A percentile compares a stretch with the other conserved stretches of the same genome.
These are phyloP conservation scores for Drosophila auraria DNA, from an alignment of 1,140 invertebrate species.

Conservation along the genomic window DNA sequence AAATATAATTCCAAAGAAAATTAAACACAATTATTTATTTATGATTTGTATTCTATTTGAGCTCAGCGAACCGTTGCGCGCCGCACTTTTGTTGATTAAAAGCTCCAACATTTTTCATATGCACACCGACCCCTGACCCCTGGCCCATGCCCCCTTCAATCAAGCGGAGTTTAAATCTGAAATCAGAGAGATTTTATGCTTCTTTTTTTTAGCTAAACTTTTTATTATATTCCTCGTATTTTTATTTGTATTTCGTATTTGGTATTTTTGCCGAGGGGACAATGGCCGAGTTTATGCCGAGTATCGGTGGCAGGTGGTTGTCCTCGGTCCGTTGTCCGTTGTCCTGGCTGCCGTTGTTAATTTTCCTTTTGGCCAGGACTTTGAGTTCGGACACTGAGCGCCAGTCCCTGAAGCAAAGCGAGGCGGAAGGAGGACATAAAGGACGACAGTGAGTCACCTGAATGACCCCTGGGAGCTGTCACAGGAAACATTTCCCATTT, in stretches of 20 bases:
- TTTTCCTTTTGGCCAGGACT: constrained; percentile 29
- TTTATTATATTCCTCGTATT: not conserved
- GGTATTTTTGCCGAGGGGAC: constrained; percentile 5
- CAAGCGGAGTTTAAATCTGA: constrained; percentile 1
- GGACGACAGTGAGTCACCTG: constrained; percentile 28
- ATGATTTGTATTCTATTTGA: constrained; percentile 4
- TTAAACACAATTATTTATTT: constrained; percentile 4
- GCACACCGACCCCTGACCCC: not conserved
- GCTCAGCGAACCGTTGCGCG: not conserved
- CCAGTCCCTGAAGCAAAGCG: constrained; percentile 12
- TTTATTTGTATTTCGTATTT: not conserved
- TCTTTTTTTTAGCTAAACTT: constrained; percentile 14
- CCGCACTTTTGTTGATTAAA: constrained; percentile 28
- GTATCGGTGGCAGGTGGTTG: constrained; percentile 24
- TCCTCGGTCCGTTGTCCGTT: too few relatives aligned
- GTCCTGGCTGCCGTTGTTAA: constrained; percentile 25
- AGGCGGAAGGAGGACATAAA: not conserved
- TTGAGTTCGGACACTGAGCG: constrained; percentile 13
- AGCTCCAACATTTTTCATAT: constrained; percentile 4
- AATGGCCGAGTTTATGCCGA: constrained; percentile 1
- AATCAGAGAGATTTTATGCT: constrained; percentile 6
- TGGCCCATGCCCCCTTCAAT: not conserved
- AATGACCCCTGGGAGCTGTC: constrained; percentile 43
- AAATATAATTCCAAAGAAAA: not conserved
- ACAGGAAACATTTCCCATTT: constrained; percentile 30